phyloP scores from a whole-genome alignment of 1,140 invertebrate genomes.

The Elysia chlorotica region DNA sequence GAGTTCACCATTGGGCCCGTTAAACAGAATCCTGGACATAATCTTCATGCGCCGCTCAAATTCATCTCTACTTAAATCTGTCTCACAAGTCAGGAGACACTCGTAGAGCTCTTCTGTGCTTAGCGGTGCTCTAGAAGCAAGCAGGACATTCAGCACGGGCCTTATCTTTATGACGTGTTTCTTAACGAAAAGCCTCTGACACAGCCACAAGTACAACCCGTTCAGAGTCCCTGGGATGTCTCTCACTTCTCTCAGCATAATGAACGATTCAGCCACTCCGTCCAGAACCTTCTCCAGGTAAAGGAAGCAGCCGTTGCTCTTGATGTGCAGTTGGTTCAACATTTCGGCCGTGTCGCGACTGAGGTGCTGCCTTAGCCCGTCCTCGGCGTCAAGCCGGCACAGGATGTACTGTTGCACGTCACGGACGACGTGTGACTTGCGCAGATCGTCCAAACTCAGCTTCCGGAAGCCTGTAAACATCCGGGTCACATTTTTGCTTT shows the following conservation, averaged over 20 bases:
- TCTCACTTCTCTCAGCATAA: constrained; percentile 80
- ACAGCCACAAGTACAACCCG: constrained; percentile 92
- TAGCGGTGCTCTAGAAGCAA: constrained; percentile 84
- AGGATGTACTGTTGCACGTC: constrained; percentile 96
- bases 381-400: constrained; percentile 75
- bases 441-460: constrained; percentile 85
- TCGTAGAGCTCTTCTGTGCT: constrained; percentile 79
- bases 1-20: constrained; percentile 67
- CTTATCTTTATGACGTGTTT: constrained; percentile 76
- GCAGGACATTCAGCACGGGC: constrained; percentile 83
- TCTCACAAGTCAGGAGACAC: constrained; percentile 79
- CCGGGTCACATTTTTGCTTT: constrained; percentile 79
- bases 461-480: constrained; percentile 94
- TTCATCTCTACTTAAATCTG: constrained; percentile 79
- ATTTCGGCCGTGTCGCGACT: constrained; percentile 88
- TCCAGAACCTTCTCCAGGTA: constrained; percentile 86
- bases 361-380: constrained; percentile 77
- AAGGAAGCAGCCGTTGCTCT: constrained; percentile 93
- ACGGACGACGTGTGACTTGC: constrained; percentile 80
- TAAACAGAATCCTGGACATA: constrained; percentile 71
- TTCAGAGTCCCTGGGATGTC: constrained; percentile 95
- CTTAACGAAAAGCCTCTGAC: constrained; percentile 82
- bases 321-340: constrained; percentile 93
- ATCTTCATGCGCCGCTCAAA: constrained; percentile 82
- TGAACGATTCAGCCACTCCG: constrained; percentile 90